phyloP scores from a whole-genome alignment of 2,888 invertebrate genomes.

The Phasia obesa region DNA sequence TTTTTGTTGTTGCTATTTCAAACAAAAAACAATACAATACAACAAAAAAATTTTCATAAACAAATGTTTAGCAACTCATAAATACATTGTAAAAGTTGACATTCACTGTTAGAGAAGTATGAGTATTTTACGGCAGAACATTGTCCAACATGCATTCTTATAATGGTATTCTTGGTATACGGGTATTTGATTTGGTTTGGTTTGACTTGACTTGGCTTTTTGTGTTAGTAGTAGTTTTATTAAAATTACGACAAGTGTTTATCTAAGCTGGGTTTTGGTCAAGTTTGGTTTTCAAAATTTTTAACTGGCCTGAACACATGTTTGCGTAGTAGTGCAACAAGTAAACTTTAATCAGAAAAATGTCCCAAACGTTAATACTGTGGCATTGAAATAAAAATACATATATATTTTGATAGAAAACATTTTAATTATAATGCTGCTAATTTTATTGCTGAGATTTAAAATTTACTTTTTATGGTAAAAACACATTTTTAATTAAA shows the following conservation, averaged over 20 bases:
- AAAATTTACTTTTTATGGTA: no score
- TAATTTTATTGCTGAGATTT: no score
- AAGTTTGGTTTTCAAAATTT: conserved; percentile 47
- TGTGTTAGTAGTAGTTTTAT: background rate
- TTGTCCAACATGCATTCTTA: conserved; percentile 25
- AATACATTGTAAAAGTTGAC: conserved; percentile 56
- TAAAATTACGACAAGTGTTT: conserved; percentile 60
- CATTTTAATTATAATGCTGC: no score
- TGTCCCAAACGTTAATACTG: background rate
- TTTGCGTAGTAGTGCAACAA: background rate
- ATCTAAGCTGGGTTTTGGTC: conserved; percentile 43
- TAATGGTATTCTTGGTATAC: background rate
- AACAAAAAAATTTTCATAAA: conserved; percentile 5
- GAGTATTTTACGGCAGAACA: conserved; percentile 38
- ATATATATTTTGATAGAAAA: no score
- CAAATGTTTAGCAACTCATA: conserved; percentile 57
- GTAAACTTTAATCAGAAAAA: background rate
- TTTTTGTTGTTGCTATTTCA: conserved; percentile 25
- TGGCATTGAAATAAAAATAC: conserved; percentile 43
- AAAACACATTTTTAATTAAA: no score
- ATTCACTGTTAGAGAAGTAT: conserved; percentile 56
- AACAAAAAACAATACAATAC: conserved; percentile 2
- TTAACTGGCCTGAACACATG: conserved; percentile 20
- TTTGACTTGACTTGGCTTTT: no score
- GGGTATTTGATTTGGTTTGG: no score